These are phyloP conservation scores for Eulithis prunata DNA, from an alignment of 2,888 invertebrate species.

Conservation along the genomic window DNA sequence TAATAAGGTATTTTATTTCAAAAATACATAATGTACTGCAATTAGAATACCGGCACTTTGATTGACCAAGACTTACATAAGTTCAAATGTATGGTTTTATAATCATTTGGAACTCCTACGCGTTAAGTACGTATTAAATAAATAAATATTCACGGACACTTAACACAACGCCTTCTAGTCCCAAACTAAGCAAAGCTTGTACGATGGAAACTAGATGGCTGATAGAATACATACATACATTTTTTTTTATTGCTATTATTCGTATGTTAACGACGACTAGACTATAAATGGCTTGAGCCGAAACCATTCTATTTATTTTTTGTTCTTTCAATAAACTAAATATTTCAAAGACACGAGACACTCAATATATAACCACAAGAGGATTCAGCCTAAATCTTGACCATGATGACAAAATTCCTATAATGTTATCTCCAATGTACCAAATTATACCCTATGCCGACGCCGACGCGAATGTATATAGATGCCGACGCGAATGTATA, in stretches of 20 bases:
- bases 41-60: conserved; percentile 35
- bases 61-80: conserved; percentile 39
- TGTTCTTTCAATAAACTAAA: background rate
- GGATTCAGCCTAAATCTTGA: too few species aligned
- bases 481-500: too few species aligned
- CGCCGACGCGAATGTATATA: too few species aligned
- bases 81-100: conserved; percentile 37
- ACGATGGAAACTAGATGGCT: too few species aligned
- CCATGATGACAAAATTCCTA: too few species aligned
- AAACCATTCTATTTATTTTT: conserved; percentile 9
- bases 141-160: too few species aligned
- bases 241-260: too few species aligned
- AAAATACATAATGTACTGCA: conserved; percentile 32
- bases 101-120: conserved; percentile 40
- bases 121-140: conserved; percentile 23
- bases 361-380: background rate
- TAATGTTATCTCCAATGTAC: too few species aligned
- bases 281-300: background rate
- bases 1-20: conserved; percentile 37
- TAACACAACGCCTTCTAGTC: too few species aligned
- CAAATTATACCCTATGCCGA: too few species aligned
- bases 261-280: conserved; percentile 16
- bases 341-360: background rate
- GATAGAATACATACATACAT: too few species aligned
- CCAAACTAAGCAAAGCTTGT: too few species aligned